Evolutionary conservation across 1,140 invertebrate genomes (phyloP), one percentile per base, ranked within the genome.

Genomic region (Neotoxoptera formosana): DNA sequence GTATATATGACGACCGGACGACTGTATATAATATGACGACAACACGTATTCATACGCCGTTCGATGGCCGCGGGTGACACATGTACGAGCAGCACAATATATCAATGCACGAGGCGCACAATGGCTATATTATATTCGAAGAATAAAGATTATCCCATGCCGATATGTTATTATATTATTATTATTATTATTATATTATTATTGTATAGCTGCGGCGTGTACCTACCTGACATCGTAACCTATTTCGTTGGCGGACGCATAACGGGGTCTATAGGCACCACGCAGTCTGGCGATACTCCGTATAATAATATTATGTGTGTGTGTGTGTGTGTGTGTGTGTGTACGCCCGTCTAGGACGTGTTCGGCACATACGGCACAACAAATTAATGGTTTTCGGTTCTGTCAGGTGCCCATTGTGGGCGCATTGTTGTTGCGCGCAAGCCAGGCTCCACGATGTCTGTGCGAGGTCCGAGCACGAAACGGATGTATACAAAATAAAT

Each of bases 381-480:
- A 90, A 90, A 90, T 41, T 90, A 90, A 90, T 90, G 89, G 89
- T 90, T 90, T 90, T 90, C 30, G 36, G 56, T 60, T 56, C 14
- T 67, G 89, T 60, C 89, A 90, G 89, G 89, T 89, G 88, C 47
- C 51, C 2, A 56, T 89, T 89, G 88, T 89, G 89, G 56, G 88
- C 47, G 34, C 2, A 56, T 89, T 89, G 88, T 89, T 41, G 21
- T 56, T 14, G 45, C 45, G 88, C 21, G 34, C 53, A 56, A 30
- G 88, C 36, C 25, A 60, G 89, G 89, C 89, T 90, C 89, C 89
- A n/a, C 45, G 36, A 67, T 67, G 89, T 90, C 89, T 90, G 84
- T 41, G 34, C 56, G n/a, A 90, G 36, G 53, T 67, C 41, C 45
- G 23, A 41, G 36, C 51, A 36, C 60, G 60, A 90, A 90, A 45